Percentiles rank a stretch among this genome's conserved stretches.
Conservation (phyloP, 35 echinoderm and acorn worm species). For the Hemicentrotus pulcherrimus region DNA sequence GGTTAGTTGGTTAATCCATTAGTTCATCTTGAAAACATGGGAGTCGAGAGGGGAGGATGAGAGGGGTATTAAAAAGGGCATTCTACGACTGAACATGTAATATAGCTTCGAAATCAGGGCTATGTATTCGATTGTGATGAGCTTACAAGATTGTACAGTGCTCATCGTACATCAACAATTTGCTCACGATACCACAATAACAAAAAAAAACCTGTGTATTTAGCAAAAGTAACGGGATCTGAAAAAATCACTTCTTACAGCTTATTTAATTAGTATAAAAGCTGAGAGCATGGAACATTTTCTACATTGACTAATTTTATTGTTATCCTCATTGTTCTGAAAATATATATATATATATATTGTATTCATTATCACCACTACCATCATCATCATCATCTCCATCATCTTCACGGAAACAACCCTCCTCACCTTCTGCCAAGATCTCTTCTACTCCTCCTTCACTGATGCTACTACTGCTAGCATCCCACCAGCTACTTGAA, state of each 20-base stretch:
- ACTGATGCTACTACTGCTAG: constrained; percentile 27
- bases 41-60: background rate
- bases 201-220: no score
- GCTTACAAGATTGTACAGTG: background rate
- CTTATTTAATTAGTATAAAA: no score
- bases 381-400: background rate
- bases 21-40: background rate
- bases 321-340: background rate
- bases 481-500: background rate
- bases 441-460: constrained; percentile 32
- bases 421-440: constrained; percentile 27
- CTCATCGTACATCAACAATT: no score
- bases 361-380: background rate
- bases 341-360: no score
- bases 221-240: no score
- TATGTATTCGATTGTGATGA: background rate
- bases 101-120: background rate
- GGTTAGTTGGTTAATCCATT: background rate
- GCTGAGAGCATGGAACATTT: background rate
- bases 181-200: no score
- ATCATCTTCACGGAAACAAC: background rate
- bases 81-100: background rate
- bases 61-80: background rate
- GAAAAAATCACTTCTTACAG: no score
- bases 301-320: background rate